Percentiles rank a stretch among this genome's conserved stretches.
These are phyloP conservation scores for Torymus aiolomorphi DNA, from an alignment of 2,888 invertebrate genomes.

Conservation along the genomic window DNA sequence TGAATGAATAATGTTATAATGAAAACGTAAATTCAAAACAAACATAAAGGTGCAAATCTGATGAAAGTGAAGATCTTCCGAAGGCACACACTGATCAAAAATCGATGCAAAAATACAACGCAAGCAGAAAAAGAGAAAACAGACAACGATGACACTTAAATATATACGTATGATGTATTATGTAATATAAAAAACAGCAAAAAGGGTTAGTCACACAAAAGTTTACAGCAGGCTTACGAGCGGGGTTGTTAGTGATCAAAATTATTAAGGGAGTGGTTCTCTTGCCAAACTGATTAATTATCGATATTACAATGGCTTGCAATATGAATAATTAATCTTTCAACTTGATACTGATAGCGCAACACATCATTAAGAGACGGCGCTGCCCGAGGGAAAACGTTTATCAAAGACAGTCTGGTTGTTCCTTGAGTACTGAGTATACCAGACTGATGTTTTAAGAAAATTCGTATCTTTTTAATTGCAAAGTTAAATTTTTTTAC, in stretches of 20 bases:
- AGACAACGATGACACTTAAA: constrained; percentile 46
- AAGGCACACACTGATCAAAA: constrained; percentile 46
- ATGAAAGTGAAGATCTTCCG: constrained; percentile 22
- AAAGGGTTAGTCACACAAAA: constrained; percentile 43
- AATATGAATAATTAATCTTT: constrained; percentile 53
- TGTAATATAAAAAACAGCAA: constrained; percentile 35
- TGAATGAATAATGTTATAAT: neutral
- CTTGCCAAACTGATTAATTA: constrained; percentile 54
- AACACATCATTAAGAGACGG: constrained; percentile 54
- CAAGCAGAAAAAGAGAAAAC: constrained; percentile 50
- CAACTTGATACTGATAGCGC: constrained; percentile 53
- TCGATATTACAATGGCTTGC: constrained; percentile 40
- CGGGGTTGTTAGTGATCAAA: constrained; percentile 49
- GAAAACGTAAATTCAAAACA: neutral
- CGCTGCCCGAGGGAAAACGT: constrained; percentile 29
- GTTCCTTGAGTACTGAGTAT: constrained; percentile 1
- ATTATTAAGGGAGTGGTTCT: constrained; percentile 40
- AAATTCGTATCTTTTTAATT: too few species aligned
- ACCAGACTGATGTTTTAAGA: too few species aligned
- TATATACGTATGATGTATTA: constrained; percentile 20
- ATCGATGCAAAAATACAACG: constrained; percentile 43
- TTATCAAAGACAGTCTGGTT: constrained; percentile 14
- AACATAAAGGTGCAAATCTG: constrained; percentile 18
- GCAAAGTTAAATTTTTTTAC: too few species aligned
- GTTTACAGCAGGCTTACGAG: constrained; percentile 49